These are phyloP conservation scores for Bryconaethiops microstoma DNA, from an alignment of 2,797 vertebrate genomes.

Conservation along the genomic window DNA sequence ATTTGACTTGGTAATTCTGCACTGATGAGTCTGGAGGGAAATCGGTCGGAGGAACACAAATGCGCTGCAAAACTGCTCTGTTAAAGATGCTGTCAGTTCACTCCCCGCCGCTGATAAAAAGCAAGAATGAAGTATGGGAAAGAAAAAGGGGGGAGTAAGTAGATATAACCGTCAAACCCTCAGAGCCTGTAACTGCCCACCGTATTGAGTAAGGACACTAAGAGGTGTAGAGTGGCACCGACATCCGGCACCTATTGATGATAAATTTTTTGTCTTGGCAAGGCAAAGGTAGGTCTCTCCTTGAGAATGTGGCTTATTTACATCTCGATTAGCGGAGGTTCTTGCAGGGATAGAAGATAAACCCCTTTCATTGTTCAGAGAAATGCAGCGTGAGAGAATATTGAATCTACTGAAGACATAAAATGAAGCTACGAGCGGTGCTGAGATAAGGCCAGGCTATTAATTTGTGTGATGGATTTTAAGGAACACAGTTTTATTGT, in stretches of 20 bases:
- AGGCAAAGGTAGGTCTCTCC: constrained; percentile 58
- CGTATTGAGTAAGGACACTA: constrained; percentile 61
- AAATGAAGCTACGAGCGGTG: constrained; percentile 68
- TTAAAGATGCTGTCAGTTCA: constrained; percentile 78
- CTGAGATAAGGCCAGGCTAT: constrained; percentile 65
- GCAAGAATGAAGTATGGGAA: constrained; percentile 50
- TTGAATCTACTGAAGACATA: constrained; percentile 65
- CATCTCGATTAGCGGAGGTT: constrained; percentile 67
- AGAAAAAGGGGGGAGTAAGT: constrained; percentile 55
- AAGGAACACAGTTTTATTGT: constrained; percentile 70
- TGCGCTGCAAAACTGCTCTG: constrained; percentile 72
- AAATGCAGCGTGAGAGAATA: constrained; percentile 61
- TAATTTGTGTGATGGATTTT: constrained; percentile 59
- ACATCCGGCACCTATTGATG: constrained; percentile 45
- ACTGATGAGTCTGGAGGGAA: constrained; percentile 93
- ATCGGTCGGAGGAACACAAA: constrained; percentile 76
- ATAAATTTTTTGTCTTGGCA: constrained; percentile 61
- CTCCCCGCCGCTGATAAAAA: constrained; percentile 75
- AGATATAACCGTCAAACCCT: constrained; percentile 76
- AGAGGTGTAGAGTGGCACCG: constrained; percentile 63
- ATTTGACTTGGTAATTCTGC: constrained; percentile 99
- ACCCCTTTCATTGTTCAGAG: constrained; percentile 67
- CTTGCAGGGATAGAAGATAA: constrained; percentile 24
- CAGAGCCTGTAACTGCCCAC: constrained; percentile 66
- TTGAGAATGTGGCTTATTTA: constrained; percentile 69